Evolutionary conservation across 2,888 invertebrate species (phyloP).

Genomic region (Drosophila merina): DNA sequence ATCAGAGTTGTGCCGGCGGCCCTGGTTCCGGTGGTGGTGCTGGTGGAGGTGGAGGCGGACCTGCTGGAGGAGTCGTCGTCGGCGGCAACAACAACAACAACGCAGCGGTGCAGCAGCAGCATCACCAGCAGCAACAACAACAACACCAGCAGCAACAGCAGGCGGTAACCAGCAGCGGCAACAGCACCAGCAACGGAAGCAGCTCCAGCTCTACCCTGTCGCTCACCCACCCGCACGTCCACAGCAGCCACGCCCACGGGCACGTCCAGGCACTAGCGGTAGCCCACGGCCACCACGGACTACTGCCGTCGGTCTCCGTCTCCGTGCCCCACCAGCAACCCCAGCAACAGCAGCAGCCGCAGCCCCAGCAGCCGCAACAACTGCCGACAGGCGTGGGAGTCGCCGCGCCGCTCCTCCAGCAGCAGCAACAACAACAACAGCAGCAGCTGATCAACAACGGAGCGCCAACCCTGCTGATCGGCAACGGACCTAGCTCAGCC

Average conservation of each 20-base stretch:
- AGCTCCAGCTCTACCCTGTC: conserved; percentile 42
- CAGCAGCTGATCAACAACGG: conserved; percentile 59
- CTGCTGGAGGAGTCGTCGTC: conserved; percentile 71
- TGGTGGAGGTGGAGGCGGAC: conserved; percentile 66
- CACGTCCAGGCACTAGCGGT: conserved; percentile 59
- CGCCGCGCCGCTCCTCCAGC: conserved; percentile 51
- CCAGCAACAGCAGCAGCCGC: conserved; percentile 41
- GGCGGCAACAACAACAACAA: conserved; percentile 73
- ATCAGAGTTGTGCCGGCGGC: conserved; percentile 90
- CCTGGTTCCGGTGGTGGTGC: conserved; percentile 85
- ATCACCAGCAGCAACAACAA: conserved; percentile 59
- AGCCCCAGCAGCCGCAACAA: conserved; percentile 59
- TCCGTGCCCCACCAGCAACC: conserved; percentile 55
- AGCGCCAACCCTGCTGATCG: conserved; percentile 75
- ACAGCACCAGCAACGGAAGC: conserved; percentile 33
- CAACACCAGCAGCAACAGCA: conserved; percentile 46
- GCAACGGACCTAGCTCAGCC: conserved; percentile 82
- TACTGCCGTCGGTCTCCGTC: conserved; percentile 48
- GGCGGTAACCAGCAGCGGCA: conserved; percentile 42
- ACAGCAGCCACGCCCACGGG: conserved; percentile 40
- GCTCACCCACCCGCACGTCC: conserved; percentile 31
- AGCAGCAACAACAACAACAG: conserved; percentile 56
- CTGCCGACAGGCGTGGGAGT: conserved; percentile 34
- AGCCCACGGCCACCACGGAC: conserved; percentile 60
- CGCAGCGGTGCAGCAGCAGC: conserved; percentile 48